Evolutionary conservation across 1,140 invertebrate species (phyloP).

Genomic region (Spodoptera frugiperda): DNA sequence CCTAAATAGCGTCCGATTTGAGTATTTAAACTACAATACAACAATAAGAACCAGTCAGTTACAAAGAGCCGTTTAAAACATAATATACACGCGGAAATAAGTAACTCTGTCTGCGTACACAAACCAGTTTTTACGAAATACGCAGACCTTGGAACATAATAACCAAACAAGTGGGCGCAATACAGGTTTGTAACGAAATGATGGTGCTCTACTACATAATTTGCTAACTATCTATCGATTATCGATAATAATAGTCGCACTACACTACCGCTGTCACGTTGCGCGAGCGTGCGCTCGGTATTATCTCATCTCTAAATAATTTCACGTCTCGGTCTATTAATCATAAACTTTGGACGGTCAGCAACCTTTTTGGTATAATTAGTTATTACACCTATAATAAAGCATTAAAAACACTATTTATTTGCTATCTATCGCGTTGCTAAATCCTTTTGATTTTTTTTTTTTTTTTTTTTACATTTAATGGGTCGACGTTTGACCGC

Average conservation of each 20-base stretch:
- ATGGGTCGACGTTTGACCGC: too few species aligned
- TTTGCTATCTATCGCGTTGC: too few species aligned
- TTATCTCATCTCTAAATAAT: slow-evolving; percentile 8
- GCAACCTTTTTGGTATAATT: background rate
- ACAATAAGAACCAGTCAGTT: too few species aligned
- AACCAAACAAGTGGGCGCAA: background rate
- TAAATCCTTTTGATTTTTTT: too few species aligned
- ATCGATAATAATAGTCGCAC: background rate
- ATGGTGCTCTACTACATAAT: background rate
- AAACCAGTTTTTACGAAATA: slow-evolving; percentile 1
- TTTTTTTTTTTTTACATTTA: too few species aligned
- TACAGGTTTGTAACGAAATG: slow-evolving; percentile 19
- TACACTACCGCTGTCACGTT: background rate
- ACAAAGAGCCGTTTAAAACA: too few species aligned
- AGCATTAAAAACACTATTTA: too few species aligned
- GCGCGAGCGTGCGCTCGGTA: background rate
- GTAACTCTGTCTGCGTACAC: background rate
- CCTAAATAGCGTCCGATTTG: too few species aligned
- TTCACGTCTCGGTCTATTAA: background rate
- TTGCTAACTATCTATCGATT: background rate
- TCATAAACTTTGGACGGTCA: background rate
- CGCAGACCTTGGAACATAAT: slow-evolving; percentile 4
- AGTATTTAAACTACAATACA: too few species aligned
- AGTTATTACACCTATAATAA: background rate
- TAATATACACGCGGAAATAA: background rate